phyloP scores from a whole-genome alignment of 2,113 vertebrate genomes.

The Nothoprocta perdicaria region DNA sequence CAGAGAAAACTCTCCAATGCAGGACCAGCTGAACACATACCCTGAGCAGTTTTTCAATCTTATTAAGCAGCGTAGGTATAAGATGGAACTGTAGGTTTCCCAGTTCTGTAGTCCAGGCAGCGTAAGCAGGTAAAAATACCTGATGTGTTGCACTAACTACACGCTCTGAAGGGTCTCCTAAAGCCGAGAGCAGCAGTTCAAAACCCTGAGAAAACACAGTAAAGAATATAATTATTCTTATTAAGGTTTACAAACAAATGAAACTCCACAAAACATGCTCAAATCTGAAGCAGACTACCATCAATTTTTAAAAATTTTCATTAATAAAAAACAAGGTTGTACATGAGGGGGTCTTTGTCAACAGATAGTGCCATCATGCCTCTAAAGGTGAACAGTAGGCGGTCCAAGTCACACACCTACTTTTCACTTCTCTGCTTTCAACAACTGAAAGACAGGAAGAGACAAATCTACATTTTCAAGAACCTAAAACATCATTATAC shows the following conservation, averaged over 20 bases:
- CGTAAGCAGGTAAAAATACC: slow-evolving; percentile 97
- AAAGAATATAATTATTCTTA: not conserved
- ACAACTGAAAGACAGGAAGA: not conserved
- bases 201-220: slow-evolving; percentile 84
- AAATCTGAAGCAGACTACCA: not conserved
- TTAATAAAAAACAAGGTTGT: not conserved
- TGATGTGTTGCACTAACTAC: slow-evolving; percentile 96
- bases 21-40: slow-evolving; percentile 71
- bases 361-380: not conserved
- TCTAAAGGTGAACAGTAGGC: not conserved
- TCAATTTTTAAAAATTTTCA: not conserved
- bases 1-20: not conserved
- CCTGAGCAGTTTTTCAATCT: slow-evolving; percentile 95
- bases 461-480: not conserved
- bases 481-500: not conserved
- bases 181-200: slow-evolving; percentile 92
- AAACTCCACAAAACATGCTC: not conserved
- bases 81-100: slow-evolving; percentile 91
- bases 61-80: slow-evolving; percentile 91
- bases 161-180: slow-evolving; percentile 94
- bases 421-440: not conserved
- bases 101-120: slow-evolving; percentile 96
- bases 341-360: not conserved
- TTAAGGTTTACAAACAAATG: not conserved
- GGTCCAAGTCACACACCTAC: not conserved